These are phyloP conservation scores for Drosophila malerkotliana DNA, from an alignment of 1,140 invertebrate species.

Conservation along the genomic window DNA sequence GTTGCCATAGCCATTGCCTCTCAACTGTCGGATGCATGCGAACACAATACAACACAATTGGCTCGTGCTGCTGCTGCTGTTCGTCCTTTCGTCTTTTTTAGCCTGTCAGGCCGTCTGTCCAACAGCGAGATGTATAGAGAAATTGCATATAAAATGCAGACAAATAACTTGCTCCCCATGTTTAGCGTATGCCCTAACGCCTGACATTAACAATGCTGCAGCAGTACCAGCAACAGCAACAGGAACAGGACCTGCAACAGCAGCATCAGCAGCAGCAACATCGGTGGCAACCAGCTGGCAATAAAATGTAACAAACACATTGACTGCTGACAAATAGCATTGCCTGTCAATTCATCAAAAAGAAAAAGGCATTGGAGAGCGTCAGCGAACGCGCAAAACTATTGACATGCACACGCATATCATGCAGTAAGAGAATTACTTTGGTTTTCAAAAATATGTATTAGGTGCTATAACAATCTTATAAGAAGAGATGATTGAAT, in stretches of 20 bases:
- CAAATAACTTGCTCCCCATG: slow-evolving; percentile 68
- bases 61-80: slow-evolving; percentile 47
- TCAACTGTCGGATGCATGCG: slow-evolving; percentile 59
- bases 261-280: slow-evolving; percentile 22
- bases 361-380: slow-evolving; percentile 45
- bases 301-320: slow-evolving; percentile 83
- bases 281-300: slow-evolving; percentile 65
- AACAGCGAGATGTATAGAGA: slow-evolving; percentile 56
- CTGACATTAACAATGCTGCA: slow-evolving; percentile 74
- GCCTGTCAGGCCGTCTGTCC: slow-evolving; percentile 58
- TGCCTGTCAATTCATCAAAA: slow-evolving; percentile 83
- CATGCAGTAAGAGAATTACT: neutral
- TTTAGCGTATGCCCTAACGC: slow-evolving; percentile 56
- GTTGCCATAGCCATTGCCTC: slow-evolving; percentile 39
- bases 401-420: slow-evolving; percentile 69
- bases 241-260: neutral
- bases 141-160: slow-evolving; percentile 78
- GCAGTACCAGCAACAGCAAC: slow-evolving; percentile 15
- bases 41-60: slow-evolving; percentile 79
- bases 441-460: too few relatives aligned
- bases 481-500: too few relatives aligned
- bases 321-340: slow-evolving; percentile 83
- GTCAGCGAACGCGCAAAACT: slow-evolving; percentile 57
- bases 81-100: slow-evolving; percentile 28
- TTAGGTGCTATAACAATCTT: too few relatives aligned